Evolutionary conservation across 2,888 invertebrate species (phyloP), one percentile per base, ranked within the genome.

Genomic region (Caenorhabditis sp.): DNA sequence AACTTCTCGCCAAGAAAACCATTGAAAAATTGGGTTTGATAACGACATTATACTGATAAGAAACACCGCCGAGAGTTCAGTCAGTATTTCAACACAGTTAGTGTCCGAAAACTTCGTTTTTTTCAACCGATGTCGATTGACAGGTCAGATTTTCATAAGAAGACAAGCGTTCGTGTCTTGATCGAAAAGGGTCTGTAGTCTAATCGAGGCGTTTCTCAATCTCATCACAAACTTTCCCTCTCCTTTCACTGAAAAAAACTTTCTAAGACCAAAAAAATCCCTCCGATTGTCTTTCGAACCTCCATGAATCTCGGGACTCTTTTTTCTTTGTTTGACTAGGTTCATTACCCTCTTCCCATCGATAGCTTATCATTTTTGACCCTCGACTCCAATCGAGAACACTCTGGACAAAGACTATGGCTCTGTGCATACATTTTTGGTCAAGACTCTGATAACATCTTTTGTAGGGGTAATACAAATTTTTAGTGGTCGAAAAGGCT

Each of bases 381-480:
- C 41, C 20, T 2, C 22, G 24, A 43, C 43, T 43, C 43, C n/a
- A 43, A n/a, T 6, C 13, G n/a, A 13, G 27, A 27, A 15, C 48
- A 15, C 17, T 56, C 27, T 20, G 30, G 35, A 22, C 37, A 27
- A 41, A 17, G 22, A 55, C 15, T 48, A 39, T 56, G 46, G 56
- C 56, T 27, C 37, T 66, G 26, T 32, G 68, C 68, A 68, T 32
- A 68, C 68, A 68, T 68, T 52, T 58, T 68, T 50, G 52, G 24
- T 15, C 35, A 50, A 43, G 68, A 68, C 58, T 56, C 68, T 68
- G 68, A 68, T 68, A 68, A 68, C 68, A 27, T 52, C 32, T 45
- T 63, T 45, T 30, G 43, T 22, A 30, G 20, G 52, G 13, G 26
- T 53, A 63, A 53, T 37, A 35, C 30, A 32, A 45, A 52, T 52